Conservation (phyloP, 2,797 vertebrate species). For the Sebastes miniatus region DNA sequence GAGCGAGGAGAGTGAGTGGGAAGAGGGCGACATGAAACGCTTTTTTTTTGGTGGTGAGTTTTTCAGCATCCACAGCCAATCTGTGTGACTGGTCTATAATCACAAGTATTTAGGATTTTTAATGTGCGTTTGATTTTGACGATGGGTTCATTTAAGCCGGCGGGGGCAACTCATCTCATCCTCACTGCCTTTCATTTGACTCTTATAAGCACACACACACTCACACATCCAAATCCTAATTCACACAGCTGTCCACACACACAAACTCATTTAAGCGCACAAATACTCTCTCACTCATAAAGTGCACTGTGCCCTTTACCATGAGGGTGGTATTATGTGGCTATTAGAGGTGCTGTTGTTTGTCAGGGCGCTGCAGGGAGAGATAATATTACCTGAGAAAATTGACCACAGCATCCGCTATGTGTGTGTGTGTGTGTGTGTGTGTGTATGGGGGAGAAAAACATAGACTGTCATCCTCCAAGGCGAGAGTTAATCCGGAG, state of each 20-base stretch:
- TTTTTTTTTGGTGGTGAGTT: slow-evolving; percentile 3
- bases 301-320: slow-evolving; percentile 38
- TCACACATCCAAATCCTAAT: slow-evolving; percentile 25
- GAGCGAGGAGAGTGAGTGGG: slow-evolving; percentile 10
- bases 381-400: slow-evolving; percentile 43
- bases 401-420: slow-evolving; percentile 13
- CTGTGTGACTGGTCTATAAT: slow-evolving; percentile 37
- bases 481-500: slow-evolving; percentile 46
- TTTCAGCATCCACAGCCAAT: slow-evolving; percentile 20
- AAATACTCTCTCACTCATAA: slow-evolving; percentile 2
- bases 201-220: slow-evolving; percentile 6
- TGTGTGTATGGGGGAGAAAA: slow-evolving; percentile 3
- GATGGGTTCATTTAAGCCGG: slow-evolving; percentile 43
- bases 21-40: slow-evolving; percentile 20
- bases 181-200: slow-evolving; percentile 55
- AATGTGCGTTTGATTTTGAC: slow-evolving; percentile 48
- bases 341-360: slow-evolving; percentile 53
- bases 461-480: slow-evolving; percentile 24
- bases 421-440: slow-evolving; percentile 4
- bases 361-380: slow-evolving; percentile 32
- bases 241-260: slow-evolving; percentile 34
- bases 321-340: slow-evolving; percentile 47
- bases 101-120: slow-evolving; percentile 47
- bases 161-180: slow-evolving; percentile 41
- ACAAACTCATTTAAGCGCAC: slow-evolving; percentile 3